Evolutionary conservation across 2,797 vertebrate species (phyloP).

Genomic region (Anableps anableps): DNA sequence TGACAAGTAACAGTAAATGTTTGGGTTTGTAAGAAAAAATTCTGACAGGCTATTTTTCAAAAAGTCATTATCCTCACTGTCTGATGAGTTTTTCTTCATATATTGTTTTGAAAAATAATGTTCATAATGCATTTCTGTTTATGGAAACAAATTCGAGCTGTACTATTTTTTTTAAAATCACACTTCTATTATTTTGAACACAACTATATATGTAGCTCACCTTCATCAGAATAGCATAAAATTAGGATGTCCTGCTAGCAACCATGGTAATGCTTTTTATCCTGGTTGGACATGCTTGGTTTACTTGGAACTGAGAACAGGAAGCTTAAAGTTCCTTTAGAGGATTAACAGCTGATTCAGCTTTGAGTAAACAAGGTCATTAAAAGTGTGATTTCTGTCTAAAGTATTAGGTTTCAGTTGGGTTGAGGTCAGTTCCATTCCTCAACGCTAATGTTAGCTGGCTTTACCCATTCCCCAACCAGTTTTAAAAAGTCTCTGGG

Average conservation of each 20-base stretch:
- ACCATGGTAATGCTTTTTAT: background rate
- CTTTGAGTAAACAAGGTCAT: background rate
- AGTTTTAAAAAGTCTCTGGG: background rate
- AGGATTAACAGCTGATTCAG: background rate
- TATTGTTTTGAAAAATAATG: background rate
- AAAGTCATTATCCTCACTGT: no score
- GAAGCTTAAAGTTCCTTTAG: background rate
- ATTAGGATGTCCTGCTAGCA: background rate
- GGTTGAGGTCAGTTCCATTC: background rate
- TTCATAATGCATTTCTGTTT: background rate
- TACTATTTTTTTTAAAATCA: background rate
- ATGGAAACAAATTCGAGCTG: background rate
- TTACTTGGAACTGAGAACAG: background rate
- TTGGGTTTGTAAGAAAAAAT: no score
- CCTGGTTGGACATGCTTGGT: background rate
- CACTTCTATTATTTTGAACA: background rate
- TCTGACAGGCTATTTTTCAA: no score
- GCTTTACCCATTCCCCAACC: background rate
- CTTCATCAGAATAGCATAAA: background rate
- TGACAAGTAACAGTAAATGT: no score
- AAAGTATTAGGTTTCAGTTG: background rate
- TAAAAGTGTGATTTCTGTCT: background rate
- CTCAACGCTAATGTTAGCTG: background rate
- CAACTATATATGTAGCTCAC: background rate
- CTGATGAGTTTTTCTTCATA: no score